These are phyloP conservation scores for Amazona vittata DNA, from an alignment of 2,113 vertebrate genomes.

Conservation along the genomic window DNA sequence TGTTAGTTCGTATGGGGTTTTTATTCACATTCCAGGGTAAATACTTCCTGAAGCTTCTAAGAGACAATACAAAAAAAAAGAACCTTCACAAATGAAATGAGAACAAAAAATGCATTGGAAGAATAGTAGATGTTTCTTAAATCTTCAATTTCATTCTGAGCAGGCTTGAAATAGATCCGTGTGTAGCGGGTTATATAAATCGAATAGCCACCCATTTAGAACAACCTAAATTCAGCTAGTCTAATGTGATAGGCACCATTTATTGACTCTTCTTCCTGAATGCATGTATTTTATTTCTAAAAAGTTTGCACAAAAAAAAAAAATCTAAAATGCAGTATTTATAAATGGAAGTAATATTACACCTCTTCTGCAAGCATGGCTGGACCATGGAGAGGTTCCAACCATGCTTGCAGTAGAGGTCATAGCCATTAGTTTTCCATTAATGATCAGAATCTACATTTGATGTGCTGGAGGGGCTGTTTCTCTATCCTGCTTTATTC, in stretches of 20 bases:
- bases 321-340: neutral
- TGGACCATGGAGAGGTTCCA: neutral
- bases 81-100: neutral
- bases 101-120: neutral
- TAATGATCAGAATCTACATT: neutral
- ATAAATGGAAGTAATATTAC: neutral
- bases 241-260: neutral
- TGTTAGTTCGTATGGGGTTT: neutral
- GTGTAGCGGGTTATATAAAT: neutral
- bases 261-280: neutral
- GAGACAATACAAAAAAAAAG: neutral
- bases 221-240: neutral
- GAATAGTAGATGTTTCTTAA: neutral
- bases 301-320: neutral
- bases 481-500: neutral
- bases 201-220: neutral
- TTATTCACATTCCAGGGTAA: neutral
- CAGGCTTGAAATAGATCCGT: neutral
- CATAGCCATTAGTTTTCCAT: neutral
- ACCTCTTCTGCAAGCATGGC: neutral
- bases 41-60: neutral
- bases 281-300: neutral
- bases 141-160: neutral
- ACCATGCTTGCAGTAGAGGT: neutral
- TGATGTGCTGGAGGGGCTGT: neutral